Conservation (phyloP, 2,113 vertebrate genomes). For the Muntiacus reevesi region DNA sequence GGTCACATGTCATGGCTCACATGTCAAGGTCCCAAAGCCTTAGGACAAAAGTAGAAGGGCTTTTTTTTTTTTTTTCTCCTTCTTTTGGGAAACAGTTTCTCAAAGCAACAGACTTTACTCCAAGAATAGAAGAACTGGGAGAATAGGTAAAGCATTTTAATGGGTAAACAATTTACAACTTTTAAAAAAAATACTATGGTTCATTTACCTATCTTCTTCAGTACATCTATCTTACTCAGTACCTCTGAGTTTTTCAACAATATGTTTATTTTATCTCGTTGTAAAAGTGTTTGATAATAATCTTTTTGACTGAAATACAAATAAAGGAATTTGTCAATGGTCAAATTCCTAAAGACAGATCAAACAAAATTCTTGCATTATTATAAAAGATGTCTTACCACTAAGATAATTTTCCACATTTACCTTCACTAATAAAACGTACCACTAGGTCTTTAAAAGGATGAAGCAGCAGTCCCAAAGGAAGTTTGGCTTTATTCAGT, state of each 20-base stretch:
- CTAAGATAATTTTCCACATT: neutral
- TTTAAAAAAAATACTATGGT: neutral
- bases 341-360: neutral
- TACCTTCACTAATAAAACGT: conserved; percentile 75
- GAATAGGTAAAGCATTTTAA: neutral
- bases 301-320: conserved; percentile 18
- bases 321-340: neutral
- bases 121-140: neutral
- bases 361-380: conserved; percentile 3
- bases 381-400: conserved; percentile 2
- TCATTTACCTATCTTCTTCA: neutral
- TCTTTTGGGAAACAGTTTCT: neutral
- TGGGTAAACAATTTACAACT: conserved; percentile 18
- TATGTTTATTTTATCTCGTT: neutral
- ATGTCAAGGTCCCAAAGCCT: neutral
- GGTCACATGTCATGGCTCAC: neutral
- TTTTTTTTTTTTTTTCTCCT: neutral
- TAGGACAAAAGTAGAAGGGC: neutral
- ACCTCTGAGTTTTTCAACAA: neutral
- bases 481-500: conserved; percentile 98
- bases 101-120: conserved; percentile 11
- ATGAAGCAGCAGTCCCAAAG: conserved; percentile 95
- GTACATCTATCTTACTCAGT: neutral
- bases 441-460: conserved; percentile 98
- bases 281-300: conserved; percentile 8